These are phyloP conservation scores for Phacellophora camtschatica DNA, from an alignment of 30 jellyfish, hydroid and myxozoan species.

Conservation along the genomic window DNA sequence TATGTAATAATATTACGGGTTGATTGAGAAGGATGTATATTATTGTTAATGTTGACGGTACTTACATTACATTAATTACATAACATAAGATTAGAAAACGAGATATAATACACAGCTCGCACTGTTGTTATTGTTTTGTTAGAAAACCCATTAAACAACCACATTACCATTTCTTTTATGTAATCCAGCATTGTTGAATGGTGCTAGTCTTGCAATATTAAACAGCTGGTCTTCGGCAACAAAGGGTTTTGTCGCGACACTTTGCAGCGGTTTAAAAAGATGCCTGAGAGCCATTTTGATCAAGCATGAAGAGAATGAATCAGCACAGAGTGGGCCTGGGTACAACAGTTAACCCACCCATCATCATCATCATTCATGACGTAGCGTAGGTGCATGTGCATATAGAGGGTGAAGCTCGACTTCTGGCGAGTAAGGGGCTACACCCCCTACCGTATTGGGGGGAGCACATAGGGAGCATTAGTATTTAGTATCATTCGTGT, in stretches of 20 bases:
- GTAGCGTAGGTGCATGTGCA: too few species aligned
- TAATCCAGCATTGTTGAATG: slow-evolving; percentile 1
- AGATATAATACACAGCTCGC: neutral
- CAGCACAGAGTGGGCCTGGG: neutral
- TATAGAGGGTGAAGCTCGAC: too few species aligned
- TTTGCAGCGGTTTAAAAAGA: neutral
- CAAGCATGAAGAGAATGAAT: neutral
- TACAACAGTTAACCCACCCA: too few species aligned
- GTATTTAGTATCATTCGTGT: too few species aligned
- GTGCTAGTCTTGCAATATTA: neutral
- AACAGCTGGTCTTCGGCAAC: neutral
- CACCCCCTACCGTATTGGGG: too few species aligned
- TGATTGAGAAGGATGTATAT: too few species aligned
- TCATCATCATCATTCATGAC: too few species aligned
- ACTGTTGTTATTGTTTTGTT: too few species aligned
- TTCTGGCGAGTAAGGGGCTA: too few species aligned
- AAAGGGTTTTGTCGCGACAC: neutral
- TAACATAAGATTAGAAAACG: neutral
- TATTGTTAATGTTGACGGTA: too few species aligned
- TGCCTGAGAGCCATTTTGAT: slow-evolving; percentile 9
- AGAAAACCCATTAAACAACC: neutral
- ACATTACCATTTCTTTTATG: slow-evolving; percentile 4
- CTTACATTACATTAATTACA: neutral
- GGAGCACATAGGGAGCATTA: too few species aligned
- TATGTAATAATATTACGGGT: too few species aligned